These are phyloP conservation scores for Caprella mutica DNA, from an alignment of 2,888 invertebrate genomes.

Conservation along the genomic window DNA sequence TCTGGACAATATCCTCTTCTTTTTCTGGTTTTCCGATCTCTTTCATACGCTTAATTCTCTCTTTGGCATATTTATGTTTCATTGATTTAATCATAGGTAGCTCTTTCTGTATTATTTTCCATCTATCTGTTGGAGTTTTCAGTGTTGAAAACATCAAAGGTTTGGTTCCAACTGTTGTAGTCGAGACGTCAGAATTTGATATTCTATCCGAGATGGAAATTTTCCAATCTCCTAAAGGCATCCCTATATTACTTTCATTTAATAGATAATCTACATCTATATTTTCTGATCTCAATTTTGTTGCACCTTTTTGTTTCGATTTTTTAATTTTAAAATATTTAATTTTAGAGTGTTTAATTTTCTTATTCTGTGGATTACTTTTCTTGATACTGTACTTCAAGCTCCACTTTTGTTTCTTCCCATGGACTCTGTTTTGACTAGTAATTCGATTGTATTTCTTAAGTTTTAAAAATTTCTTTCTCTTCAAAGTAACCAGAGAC, in stretches of 20 bases:
- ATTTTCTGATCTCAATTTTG: neutral
- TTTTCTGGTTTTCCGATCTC: neutral
- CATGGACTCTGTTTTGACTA: no score
- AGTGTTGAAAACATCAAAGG: neutral
- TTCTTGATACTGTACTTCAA: no score
- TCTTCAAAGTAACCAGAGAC: no score
- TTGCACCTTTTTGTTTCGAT: neutral
- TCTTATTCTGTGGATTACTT: no score
- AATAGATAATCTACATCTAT: neutral
- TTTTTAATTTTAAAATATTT: neutral
- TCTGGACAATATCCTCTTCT: neutral
- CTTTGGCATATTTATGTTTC: neutral
- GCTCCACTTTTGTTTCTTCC: no score
- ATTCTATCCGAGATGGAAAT: neutral
- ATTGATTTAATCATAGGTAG: neutral
- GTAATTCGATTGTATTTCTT: no score
- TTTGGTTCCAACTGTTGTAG: neutral
- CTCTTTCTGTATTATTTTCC: slow-evolving; percentile 3
- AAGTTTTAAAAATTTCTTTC: neutral
- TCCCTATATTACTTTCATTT: neutral
- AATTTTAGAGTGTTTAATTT: no score
- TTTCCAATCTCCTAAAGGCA: slow-evolving; percentile 2
- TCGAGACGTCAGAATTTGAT: neutral
- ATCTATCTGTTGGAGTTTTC: slow-evolving; percentile 7
- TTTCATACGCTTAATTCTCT: neutral